Conservation (phyloP, 2,113 vertebrate genomes). For the Notechis scutatus region DNA sequence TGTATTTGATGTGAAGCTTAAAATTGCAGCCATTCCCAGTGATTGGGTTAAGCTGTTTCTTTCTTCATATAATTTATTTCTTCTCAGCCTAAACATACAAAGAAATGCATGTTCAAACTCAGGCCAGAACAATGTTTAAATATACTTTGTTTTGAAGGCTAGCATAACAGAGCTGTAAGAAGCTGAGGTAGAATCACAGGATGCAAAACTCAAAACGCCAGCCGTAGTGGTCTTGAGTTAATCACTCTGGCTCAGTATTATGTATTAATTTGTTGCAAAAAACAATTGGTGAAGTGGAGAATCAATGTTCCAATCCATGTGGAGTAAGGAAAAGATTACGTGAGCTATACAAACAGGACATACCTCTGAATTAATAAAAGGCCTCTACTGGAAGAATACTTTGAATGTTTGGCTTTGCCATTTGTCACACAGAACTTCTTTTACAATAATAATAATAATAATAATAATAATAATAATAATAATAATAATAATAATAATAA, state of each 20-base stretch:
- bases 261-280: not conserved
- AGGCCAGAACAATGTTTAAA: not conserved
- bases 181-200: too few relatives aligned
- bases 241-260: not conserved
- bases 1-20: not conserved
- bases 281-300: not conserved
- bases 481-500: not conserved
- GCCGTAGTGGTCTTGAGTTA: not conserved
- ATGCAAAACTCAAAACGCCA: not conserved
- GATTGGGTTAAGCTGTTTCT: not conserved
- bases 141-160: not conserved
- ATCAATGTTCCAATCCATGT: not conserved
- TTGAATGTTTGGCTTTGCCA: not conserved
- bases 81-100: not conserved
- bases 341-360: not conserved
- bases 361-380: not conserved
- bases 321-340: not conserved
- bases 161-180: not conserved
- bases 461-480: not conserved
- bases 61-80: not conserved
- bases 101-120: not conserved
- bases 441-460: not conserved
- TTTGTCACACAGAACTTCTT: not conserved
- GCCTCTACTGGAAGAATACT: not conserved
- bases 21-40: not conserved